phyloP scores from a whole-genome alignment of 53 echinoderm and acorn worm species.

The Zoroaster sp. region DNA sequence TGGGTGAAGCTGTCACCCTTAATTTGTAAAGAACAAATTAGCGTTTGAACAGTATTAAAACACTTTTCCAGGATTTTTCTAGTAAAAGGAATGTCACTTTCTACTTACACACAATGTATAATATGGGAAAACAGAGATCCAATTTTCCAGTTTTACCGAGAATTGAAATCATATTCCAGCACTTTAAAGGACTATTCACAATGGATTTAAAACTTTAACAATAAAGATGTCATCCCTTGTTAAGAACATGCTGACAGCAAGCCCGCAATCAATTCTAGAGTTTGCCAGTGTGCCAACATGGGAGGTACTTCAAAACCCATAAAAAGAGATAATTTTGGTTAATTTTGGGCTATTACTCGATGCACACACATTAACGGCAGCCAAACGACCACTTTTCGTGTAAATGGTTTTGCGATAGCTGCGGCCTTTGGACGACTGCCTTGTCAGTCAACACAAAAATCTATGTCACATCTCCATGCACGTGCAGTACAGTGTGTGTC shows the following conservation, averaged over 20 bases:
- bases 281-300: neutral
- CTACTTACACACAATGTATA: too few species aligned
- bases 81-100: too few species aligned
- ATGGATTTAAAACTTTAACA: too few species aligned
- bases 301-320: slow-evolving; percentile 15
- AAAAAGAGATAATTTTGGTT: neutral
- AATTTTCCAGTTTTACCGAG: too few species aligned
- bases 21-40: too few species aligned
- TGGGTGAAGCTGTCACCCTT: too few species aligned
- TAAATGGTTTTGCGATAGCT: slow-evolving; percentile 15
- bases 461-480: neutral
- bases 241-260: neutral
- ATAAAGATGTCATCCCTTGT: too few species aligned
- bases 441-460: neutral
- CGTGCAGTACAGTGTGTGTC: neutral
- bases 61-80: too few species aligned
- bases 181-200: too few species aligned
- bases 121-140: too few species aligned
- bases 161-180: too few species aligned
- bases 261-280: neutral
- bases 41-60: too few species aligned
- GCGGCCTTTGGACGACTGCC: neutral
- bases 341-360: neutral
- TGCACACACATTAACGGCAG: neutral
- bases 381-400: neutral